These are phyloP conservation scores for Spisula subtruncata DNA, from an alignment of 2,888 invertebrate genomes.

Conservation along the genomic window DNA sequence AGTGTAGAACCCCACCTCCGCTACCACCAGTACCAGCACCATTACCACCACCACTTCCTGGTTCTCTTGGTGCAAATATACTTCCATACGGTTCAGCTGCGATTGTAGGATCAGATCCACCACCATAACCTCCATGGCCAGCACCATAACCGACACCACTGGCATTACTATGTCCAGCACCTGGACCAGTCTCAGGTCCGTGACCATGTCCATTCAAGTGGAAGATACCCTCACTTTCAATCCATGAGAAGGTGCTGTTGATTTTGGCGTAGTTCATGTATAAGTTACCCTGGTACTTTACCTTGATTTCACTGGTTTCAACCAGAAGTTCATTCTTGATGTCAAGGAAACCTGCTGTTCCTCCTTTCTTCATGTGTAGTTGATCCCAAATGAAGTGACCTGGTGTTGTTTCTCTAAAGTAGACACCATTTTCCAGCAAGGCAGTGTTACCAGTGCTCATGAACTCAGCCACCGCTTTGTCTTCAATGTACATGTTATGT, in stretches of 20 bases:
- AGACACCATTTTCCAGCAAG: conserved; percentile 74
- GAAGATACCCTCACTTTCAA: conserved; percentile 81
- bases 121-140: conserved; percentile 81
- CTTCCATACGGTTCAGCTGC: conserved; percentile 77
- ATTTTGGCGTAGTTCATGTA: conserved; percentile 81
- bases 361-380: conserved; percentile 76
- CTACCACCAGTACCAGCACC: conserved; percentile 77
- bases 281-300: conserved; percentile 78
- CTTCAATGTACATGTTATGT: conserved; percentile 78
- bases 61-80: conserved; percentile 73
- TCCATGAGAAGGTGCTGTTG: conserved; percentile 79
- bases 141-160: conserved; percentile 78
- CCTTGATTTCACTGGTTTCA: conserved; percentile 77
- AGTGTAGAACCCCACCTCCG: conserved; percentile 79
- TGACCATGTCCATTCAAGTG: conserved; percentile 80
- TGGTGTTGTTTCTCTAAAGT: conserved; percentile 70
- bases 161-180: conserved; percentile 74
- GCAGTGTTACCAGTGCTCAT: conserved; percentile 79
- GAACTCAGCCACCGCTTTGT: conserved; percentile 72
- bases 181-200: conserved; percentile 72
- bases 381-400: conserved; percentile 79
- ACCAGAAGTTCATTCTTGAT: conserved; percentile 66
- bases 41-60: conserved; percentile 82
- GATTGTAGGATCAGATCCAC: conserved; percentile 66
- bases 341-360: conserved; percentile 74